A percentile compares a stretch with the other conserved stretches of the same genome.
Conservation (phyloP, 2,888 invertebrate species). For the Icerya purchasi region DNA sequence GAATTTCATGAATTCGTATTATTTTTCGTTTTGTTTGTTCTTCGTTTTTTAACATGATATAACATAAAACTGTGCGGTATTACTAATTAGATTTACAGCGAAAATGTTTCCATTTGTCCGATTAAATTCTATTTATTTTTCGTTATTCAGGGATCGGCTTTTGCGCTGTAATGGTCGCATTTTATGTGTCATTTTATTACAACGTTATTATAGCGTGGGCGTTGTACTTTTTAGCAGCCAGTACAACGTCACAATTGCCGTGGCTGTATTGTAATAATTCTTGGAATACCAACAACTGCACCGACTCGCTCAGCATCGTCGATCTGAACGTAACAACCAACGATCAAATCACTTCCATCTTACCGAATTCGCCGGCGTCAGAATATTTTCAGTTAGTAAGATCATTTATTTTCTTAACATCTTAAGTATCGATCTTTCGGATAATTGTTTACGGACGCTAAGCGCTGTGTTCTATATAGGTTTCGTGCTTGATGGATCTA, state of each 20-base stretch:
- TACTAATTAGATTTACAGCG: too few relatives aligned
- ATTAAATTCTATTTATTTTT: too few relatives aligned
- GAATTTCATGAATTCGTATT: too few relatives aligned
- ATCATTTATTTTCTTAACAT: too few relatives aligned
- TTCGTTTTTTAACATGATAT: too few relatives aligned
- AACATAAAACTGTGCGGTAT: too few relatives aligned
- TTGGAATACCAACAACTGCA: conserved; percentile 57
- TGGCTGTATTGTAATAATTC: conserved; percentile 62
- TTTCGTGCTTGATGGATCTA: too few relatives aligned
- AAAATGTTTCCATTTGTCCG: too few relatives aligned
- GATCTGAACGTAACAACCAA: conserved; percentile 29
- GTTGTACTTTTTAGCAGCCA: conserved; percentile 54
- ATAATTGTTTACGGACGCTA: too few relatives aligned
- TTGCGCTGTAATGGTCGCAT: conserved; percentile 55
- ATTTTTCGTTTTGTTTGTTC: too few relatives aligned
- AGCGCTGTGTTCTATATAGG: too few relatives aligned
- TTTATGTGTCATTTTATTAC: conserved; percentile 61
- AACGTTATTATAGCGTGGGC: conserved; percentile 74
- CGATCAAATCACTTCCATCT: conserved; percentile 20
- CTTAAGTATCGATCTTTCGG: too few relatives aligned
- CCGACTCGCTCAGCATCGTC: conserved; percentile 34
- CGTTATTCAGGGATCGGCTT: conserved; percentile 50
- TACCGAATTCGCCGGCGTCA: conserved; percentile 41
- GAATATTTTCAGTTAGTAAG: conserved; percentile 52
- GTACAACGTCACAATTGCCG: conserved; percentile 43